Evolutionary conservation across 2,888 invertebrate genomes (phyloP), one percentile per base, ranked within the genome.

Genomic region (Barypeithes pellucidus): DNA sequence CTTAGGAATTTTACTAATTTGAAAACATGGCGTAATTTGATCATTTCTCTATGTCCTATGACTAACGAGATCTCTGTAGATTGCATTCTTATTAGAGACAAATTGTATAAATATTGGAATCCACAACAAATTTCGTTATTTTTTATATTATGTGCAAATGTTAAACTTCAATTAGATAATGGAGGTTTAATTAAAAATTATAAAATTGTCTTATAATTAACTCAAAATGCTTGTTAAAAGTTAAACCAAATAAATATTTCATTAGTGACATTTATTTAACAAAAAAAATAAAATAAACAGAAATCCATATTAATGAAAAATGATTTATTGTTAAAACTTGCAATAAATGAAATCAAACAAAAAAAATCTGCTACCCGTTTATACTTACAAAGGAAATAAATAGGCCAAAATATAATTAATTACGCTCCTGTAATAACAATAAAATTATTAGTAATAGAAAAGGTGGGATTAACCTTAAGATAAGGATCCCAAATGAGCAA

Each of bases 401-500:
- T 74, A 74, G 43, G 72, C 76, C 76, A 74, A 72, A 74, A 76
- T 76, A 67, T 76, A 76, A 74, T 76, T 76, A 57, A 76, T 75
- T 33, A 76, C 75, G 57, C 74, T 76, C 76, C 76, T 76, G 74
- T 24, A 70, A 73, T 47, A 66, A 74, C 43, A 72, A 60, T 67
- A 61, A 36, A 36, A 8, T 12, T 7, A 60, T 39, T 20, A 41
- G 41, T 14, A 59, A 36, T 16, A 60, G 36, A 33, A 59, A 8
- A 57, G 29, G 11, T 5, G 33, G 8, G 5, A 33, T 33, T 33
- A 33, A 33, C 33, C 33, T 33, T 33, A 33, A 4, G n/a, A n/a
- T n/a, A n/a, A n/a, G n/a, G n/a, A n/a, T n/a, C n/a, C n/a, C n/a
- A n/a, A n/a, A n/a, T n/a, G n/a, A n/a, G n/a, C n/a, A n/a, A n/a